Base-by-base conservation (phyloP, 2,888 invertebrate species). In the Pheosia tremula region DNA sequence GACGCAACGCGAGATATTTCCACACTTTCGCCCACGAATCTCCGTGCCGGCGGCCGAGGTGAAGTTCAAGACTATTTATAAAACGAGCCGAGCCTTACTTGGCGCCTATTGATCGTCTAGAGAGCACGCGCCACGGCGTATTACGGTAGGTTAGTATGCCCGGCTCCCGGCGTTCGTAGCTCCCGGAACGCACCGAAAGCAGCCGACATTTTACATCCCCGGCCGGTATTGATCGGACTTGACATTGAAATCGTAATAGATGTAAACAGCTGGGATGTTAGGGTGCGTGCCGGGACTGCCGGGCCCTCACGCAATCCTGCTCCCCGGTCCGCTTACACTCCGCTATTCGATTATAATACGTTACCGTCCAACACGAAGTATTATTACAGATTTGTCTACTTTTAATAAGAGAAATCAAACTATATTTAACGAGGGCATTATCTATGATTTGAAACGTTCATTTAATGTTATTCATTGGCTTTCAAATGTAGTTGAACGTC, bases 51-150 rank as follows among this genome's bases (percentile, higher is more conserved):
- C 79, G 81, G 79, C 74, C 85, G 87, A 88, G 92, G 90, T 91
- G 87, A 93, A 93, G 92, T 93, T 93, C 92, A 92, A 89, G 93
- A 89, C 89, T 93, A 91, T 92, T 92, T 91, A 92, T 92, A 92
- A 90, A 86, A 81, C 86, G 85, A 83, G 84, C 82, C 83, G 84
- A 85, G 86, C 88, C 90, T 88, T 88, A 83, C 89, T 87, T 82
- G 86, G 86, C 81, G 82, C 67, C 80, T 93, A 93, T 93, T 88
- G 93, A 93, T 93, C 93, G 90, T 79, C 83, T 80, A 78, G 82
- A 81, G 85, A 85, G 83, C 85, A 91, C 90, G 90, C 90, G 90
- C 91, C 88, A 88, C 84, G 73, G 71, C 80, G 84, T 87, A 86
- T 93, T 93, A 91, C 91, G 93, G 93, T 93, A 93, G 93, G 93